Evolutionary conservation across 1,140 invertebrate genomes (phyloP), one percentile per base, ranked within the genome.

Genomic region (Drosophila kanapiae): DNA sequence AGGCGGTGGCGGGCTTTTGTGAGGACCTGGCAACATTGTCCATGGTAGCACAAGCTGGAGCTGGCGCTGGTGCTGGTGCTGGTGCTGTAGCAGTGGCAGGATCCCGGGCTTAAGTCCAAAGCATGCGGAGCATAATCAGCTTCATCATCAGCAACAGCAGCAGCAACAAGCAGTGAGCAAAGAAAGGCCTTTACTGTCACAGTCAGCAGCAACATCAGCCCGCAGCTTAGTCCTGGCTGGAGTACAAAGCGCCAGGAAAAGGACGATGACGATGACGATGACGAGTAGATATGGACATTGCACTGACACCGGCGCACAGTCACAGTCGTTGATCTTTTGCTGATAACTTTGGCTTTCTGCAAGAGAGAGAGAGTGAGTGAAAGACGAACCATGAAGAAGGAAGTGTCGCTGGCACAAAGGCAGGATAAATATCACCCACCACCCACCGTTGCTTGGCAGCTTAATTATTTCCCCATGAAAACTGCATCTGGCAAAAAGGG

Each of bases 121-220:
- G 67, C 84, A 90, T 88, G 81, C 81, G 58, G 85, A 79, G 85
- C 85, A 88, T 88, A 90, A 88, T 88, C 84, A 88, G 84, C 85
- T 80, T 81, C 84, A 88, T 88, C 84, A 90, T 67, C 84, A 87
- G 64, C 71, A 71, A 56, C 60, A 70, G 29, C 72, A 80, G 63
- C 72, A 80, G 40, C 75, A 84, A 79, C 82, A 86, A 82, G 67
- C 69, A 59, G 67, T 11, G 84, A 65, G 83, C 81, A 80, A 90
- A 82, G 82, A 77, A 88, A 85, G 86, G 83, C 75, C 85, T 87
- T 87, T 86, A 82, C 78, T 91, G 86, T 74, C 85, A 88, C 81
- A 85, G 76, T 64, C 77, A 80, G 78, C 72, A 67, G 65, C 79
- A 74, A 43, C 45, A 49, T 27, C 75, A 75, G 57, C 80, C 80